These are phyloP conservation scores for Periophthalmus modestus DNA, from an alignment of 2,113 vertebrate genomes.

Conservation along the genomic window DNA sequence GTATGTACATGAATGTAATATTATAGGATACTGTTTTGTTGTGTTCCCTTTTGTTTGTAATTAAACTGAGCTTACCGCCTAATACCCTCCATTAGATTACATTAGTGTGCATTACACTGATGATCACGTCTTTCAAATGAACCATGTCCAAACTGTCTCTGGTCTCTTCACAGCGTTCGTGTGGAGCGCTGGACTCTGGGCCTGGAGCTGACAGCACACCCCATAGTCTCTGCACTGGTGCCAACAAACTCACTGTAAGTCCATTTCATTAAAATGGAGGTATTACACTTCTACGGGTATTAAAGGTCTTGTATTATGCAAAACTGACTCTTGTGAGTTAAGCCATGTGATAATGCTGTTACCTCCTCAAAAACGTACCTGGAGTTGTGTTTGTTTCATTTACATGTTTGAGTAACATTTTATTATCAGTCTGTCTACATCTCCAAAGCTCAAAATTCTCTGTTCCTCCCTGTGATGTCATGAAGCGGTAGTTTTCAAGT, in stretches of 20 bases:
- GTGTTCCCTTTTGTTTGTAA: neutral
- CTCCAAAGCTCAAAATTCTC: no score
- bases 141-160: neutral
- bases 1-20: no score
- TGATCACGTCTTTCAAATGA: neutral
- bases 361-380: no score
- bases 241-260: constrained; percentile 63
- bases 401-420: no score
- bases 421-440: no score
- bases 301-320: no score
- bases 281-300: no score
- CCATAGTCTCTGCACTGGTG: constrained; percentile 53
- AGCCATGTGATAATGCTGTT: no score
- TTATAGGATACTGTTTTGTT: neutral
- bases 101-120: neutral
- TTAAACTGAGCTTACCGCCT: neutral
- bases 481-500: no score
- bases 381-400: no score
- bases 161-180: constrained; percentile 58
- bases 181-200: constrained; percentile 41
- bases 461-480: no score
- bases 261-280: neutral
- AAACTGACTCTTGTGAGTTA: no score
- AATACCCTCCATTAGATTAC: neutral
- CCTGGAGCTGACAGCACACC: constrained; percentile 37